Percentiles rank a stretch among this genome's conserved stretches.
phyloP scores from a whole-genome alignment of 2,888 invertebrate species.

The Tupiocoris notatus region DNA sequence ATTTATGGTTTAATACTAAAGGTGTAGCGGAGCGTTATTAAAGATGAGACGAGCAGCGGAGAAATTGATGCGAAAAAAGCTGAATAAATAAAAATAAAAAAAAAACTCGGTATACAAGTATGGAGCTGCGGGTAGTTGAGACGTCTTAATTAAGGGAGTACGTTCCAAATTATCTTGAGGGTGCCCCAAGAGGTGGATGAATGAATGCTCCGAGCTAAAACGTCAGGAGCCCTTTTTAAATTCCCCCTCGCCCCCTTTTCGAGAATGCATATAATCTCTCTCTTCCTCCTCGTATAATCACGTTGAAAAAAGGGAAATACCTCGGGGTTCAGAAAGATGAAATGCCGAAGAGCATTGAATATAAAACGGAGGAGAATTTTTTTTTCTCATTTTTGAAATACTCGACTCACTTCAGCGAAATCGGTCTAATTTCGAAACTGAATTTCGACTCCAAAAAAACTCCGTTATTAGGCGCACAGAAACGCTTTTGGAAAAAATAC shows the following conservation, averaged over 20 bases:
- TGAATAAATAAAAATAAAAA: not conserved
- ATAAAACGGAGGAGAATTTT: too few species aligned
- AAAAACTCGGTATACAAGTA: not conserved
- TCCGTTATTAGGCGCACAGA: too few species aligned
- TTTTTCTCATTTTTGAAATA: too few species aligned
- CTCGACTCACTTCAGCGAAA: too few species aligned
- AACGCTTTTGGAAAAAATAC: too few species aligned
- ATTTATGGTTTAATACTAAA: not conserved
- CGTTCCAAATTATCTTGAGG: constrained; percentile 4
- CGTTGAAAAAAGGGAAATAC: too few species aligned
- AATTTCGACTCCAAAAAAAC: too few species aligned
- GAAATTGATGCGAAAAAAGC: not conserved
- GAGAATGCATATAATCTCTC: not conserved
- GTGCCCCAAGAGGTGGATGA: constrained; percentile 5
- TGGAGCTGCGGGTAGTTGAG: not conserved
- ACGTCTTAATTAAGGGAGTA: constrained; percentile 4
- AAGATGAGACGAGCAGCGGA: not conserved
- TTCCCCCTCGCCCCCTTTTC: not conserved
- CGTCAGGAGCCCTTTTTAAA: not conserved
- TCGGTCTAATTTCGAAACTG: too few species aligned
- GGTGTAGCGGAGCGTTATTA: not conserved
- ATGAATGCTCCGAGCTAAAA: constrained; percentile 3
- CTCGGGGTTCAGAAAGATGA: too few species aligned
- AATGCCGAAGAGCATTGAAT: too few species aligned
- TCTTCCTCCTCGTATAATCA: not conserved